Base-by-base conservation (phyloP, 2,888 invertebrate genomes). In the Erannis defoliaria region DNA sequence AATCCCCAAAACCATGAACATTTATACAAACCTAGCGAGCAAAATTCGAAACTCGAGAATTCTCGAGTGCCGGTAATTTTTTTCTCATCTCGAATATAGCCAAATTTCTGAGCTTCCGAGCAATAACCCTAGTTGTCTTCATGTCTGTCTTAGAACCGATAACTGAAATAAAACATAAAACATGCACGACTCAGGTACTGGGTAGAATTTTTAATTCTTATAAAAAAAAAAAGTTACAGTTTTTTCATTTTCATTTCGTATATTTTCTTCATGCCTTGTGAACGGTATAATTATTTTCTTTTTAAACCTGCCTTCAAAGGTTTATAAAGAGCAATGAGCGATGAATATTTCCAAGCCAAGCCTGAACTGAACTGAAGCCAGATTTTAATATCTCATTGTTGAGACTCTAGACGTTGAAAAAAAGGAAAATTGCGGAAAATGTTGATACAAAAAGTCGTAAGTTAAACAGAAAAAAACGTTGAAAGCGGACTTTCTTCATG, bases 351-450 rank as follows among this genome's bases (percentile, higher is more conserved):
- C 50, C 21, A 33, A 18, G 8, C 46, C 29, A 19, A 35, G 3
- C 19, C 8, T 26, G 3, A 33, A 0, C n/a, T 23, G 46, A 40
- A 35, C 29, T 59, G 46, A 31, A 53, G 26, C 37, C 43, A 43
- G 55, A 51, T 26, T 61, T 61, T 61, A 61, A 61, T 61, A 61
- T 55, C 55, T 38, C 55, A 61, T 61, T 61, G 60, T 61, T 21
- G 29, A 16, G 33, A n/a, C 37, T 37, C 37, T 31, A 48, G 54
- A 55, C 40, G 46, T 8, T 1, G 29, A 16, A 50, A 55, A 60
- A 53, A 50, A 33, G 14, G 38, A 26, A 61, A 61, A 55, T 61
- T 55, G 50, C 45, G 45, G 50, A 21, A 42, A 61, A 61, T 18
- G 43, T 45, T 50, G 49, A 50, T 55, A 55, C 37, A 38, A 50